Evolutionary conservation across 2,113 vertebrate genomes (phyloP).

Genomic region (Corythornis vintsioides): DNA sequence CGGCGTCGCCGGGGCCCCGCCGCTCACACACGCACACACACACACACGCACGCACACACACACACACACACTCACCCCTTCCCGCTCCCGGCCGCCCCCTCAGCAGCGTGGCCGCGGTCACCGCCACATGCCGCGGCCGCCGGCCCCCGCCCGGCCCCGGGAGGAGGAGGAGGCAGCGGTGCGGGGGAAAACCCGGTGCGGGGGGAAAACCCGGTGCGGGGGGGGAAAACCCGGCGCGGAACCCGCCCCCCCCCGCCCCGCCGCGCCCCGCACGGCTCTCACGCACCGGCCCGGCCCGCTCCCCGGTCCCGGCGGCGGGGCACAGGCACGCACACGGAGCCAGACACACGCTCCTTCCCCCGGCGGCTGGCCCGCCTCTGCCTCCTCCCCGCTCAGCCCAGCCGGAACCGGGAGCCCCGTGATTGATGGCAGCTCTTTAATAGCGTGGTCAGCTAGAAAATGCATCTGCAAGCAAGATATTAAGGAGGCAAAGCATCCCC

Average conservation of each 20-base stretch:
- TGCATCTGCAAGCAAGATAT: slow-evolving; percentile 75
- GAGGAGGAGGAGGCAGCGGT: background rate
- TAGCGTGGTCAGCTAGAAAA: slow-evolving; percentile 75
- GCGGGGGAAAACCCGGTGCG: slow-evolving; percentile 45
- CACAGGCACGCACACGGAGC: background rate
- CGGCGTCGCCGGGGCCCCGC: background rate
- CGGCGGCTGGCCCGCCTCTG: slow-evolving; percentile 16
- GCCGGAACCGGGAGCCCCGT: slow-evolving; percentile 64
- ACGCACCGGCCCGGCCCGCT: slow-evolving; percentile 56
- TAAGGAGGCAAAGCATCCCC: slow-evolving; percentile 64
- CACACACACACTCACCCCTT: too few relatives aligned
- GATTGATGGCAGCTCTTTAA: slow-evolving; percentile 82
- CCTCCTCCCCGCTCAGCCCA: slow-evolving; percentile 24
- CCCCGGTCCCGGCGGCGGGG: background rate
- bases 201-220: slow-evolving; percentile 45
- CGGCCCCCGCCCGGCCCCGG: background rate
- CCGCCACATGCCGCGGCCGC: too few relatives aligned
- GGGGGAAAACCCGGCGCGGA: slow-evolving; percentile 63
- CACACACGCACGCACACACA: too few relatives aligned
- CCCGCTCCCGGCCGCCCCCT: background rate
- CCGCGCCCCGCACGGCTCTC: background rate
- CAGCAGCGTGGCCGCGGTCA: too few relatives aligned
- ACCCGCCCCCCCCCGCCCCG: background rate
- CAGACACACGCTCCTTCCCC: background rate
- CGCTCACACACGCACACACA: too few relatives aligned